Evolutionary conservation across 2,888 invertebrate genomes (phyloP).

Genomic region (Agrotis puta): DNA sequence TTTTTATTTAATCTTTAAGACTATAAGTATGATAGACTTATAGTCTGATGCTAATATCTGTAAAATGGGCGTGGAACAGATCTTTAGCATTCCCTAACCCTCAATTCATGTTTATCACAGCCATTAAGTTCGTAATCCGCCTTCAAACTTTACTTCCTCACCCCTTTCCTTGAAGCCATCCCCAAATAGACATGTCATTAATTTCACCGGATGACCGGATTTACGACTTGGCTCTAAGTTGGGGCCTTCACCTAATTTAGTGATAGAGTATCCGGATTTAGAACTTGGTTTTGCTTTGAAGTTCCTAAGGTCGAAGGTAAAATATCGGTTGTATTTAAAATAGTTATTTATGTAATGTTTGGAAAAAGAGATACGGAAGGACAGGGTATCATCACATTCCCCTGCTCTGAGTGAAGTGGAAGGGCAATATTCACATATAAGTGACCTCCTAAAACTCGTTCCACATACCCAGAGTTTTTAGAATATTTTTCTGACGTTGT

Average conservation of each 20-base stretch:
- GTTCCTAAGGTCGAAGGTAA: background rate
- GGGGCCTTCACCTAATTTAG: conserved; percentile 1
- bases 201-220: background rate
- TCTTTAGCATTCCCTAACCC: background rate
- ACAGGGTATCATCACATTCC: too few species aligned
- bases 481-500: too few species aligned
- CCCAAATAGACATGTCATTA: conserved; percentile 3
- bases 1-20: too few species aligned
- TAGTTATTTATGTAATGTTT: too few species aligned
- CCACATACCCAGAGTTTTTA: too few species aligned
- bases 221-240: conserved; percentile 21
- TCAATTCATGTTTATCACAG: background rate
- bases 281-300: background rate
- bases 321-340: background rate
- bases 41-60: too few species aligned
- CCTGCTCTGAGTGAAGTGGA: too few species aligned
- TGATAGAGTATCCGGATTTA: conserved; percentile 12
- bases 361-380: too few species aligned
- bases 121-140: background rate
- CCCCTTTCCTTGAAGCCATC: background rate
- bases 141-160: background rate
- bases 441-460: too few species aligned
- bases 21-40: too few species aligned
- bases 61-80: background rate
- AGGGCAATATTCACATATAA: too few species aligned